Evolutionary conservation across 2,113 vertebrate species (phyloP).

Genomic region (Prinia subflava): DNA sequence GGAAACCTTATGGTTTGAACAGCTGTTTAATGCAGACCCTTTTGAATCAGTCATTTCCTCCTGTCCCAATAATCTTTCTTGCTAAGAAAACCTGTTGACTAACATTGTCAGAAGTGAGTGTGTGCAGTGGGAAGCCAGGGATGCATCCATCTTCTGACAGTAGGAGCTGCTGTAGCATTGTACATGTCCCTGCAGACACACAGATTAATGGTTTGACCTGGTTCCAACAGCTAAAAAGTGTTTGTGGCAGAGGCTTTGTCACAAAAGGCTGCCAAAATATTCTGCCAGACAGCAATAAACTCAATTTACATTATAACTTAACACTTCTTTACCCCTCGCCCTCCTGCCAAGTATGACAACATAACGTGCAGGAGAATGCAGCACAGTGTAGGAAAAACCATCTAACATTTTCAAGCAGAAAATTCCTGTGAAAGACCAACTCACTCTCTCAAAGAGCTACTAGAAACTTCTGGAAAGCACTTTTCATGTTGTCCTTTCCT

Average conservation of each 20-base stretch:
- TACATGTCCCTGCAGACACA: slow-evolving; percentile 34
- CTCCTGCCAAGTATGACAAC: slow-evolving; percentile 66
- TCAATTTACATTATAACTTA: slow-evolving; percentile 71
- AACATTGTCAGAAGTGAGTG: not conserved
- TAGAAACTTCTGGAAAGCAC: slow-evolving; percentile 9
- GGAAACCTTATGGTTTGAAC: not conserved
- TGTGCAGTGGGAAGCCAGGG: not conserved
- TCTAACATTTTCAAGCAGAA: not conserved
- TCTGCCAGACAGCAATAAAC: slow-evolving; percentile 72
- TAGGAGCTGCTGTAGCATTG: slow-evolving; percentile 57
- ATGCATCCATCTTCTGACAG: slow-evolving; percentile 18
- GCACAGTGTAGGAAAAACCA: not conserved
- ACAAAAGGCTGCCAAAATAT: slow-evolving; percentile 61
- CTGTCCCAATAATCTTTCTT: not conserved
- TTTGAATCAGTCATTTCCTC: not conserved
- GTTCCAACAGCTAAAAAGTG: slow-evolving; percentile 56
- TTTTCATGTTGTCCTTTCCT: not conserved
- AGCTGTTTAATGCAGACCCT: not conserved
- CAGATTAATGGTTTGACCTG: slow-evolving; percentile 61
- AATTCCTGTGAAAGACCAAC: not conserved
- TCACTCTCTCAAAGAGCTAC: not conserved
- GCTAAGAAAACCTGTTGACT: not conserved
- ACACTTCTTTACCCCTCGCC: slow-evolving; percentile 55
- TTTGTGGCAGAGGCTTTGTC: slow-evolving; percentile 65
- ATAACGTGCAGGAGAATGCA: slow-evolving; percentile 33